Evolutionary conservation across 2,797 vertebrate genomes (phyloP).

Genomic region (Brotula barbata): DNA sequence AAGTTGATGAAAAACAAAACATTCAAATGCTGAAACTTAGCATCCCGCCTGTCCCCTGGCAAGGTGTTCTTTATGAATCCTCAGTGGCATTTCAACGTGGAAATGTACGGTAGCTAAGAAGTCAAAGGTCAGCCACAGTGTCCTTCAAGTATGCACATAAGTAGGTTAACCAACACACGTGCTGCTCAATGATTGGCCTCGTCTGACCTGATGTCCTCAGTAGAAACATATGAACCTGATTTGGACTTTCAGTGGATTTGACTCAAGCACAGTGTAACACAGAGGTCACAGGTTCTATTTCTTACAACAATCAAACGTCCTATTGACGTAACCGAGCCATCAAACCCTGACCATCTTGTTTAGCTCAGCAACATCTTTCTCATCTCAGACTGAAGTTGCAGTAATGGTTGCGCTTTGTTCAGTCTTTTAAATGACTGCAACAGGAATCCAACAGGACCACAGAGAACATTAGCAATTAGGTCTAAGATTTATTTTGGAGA

Average conservation of each 20-base stretch:
- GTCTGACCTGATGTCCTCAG: conserved; percentile 50
- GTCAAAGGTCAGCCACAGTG: conserved; percentile 4
- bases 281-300: conserved; percentile 23
- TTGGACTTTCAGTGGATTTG: conserved; percentile 9
- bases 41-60: too few relatives aligned
- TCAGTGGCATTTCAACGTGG: background rate
- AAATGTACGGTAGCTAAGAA: conserved; percentile 8
- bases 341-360: background rate
- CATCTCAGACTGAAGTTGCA: background rate
- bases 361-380: background rate
- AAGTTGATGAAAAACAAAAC: too few relatives aligned
- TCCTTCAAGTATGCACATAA: conserved; percentile 17
- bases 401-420: background rate
- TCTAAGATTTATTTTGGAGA: background rate
- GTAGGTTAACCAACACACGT: conserved; percentile 25
- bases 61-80: too few relatives aligned
- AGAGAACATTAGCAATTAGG: background rate
- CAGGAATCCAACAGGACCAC: background rate
- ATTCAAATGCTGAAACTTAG: too few relatives aligned
- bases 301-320: conserved; percentile 9
- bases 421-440: background rate
- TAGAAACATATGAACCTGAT: conserved; percentile 60
- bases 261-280: background rate
- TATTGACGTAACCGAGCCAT: background rate
- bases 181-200: conserved; percentile 27